Evolutionary conservation across 2,888 invertebrate species (phyloP).

Genomic region (Xylocampa areola): DNA sequence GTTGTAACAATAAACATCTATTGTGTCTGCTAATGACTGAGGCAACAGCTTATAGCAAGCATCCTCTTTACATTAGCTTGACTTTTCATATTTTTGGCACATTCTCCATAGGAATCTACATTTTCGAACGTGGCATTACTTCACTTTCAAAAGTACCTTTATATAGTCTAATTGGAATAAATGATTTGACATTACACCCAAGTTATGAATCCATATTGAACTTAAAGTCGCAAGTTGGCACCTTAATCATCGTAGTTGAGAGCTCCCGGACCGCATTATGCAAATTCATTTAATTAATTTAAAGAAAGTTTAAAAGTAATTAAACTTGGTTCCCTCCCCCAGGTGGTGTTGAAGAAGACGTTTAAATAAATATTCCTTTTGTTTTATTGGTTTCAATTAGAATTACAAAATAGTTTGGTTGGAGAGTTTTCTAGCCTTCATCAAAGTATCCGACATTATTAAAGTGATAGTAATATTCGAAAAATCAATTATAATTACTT

Average conservation of each 20-base stretch:
- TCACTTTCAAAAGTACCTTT: too few species aligned
- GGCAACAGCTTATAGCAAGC: too few species aligned
- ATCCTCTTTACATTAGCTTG: too few species aligned
- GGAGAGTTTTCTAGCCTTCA: too few species aligned
- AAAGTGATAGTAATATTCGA: too few species aligned
- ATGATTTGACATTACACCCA: neutral
- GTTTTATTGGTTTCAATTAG: constrained; percentile 33
- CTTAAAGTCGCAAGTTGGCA: constrained; percentile 39
- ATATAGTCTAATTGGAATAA: neutral
- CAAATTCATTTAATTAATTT: constrained; percentile 69
- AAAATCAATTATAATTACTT: too few species aligned
- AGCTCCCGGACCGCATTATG: constrained; percentile 62
- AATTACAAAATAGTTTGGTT: constrained; percentile 20
- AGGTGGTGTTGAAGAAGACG: constrained; percentile 60
- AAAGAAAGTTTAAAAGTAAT: constrained; percentile 70
- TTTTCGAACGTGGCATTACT: too few species aligned
- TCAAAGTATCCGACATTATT: too few species aligned
- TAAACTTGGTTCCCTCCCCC: constrained; percentile 63
- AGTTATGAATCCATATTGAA: constrained; percentile 8
- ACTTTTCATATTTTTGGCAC: too few species aligned
- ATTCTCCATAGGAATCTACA: too few species aligned
- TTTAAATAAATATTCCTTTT: constrained; percentile 48
- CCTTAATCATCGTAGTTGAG: constrained; percentile 42
- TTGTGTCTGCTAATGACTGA: too few species aligned
- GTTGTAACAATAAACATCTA: too few species aligned